These are phyloP conservation scores for Montipora sp. DNA, from an alignment of 64 coral and sea anemone species.

Conservation along the genomic window DNA sequence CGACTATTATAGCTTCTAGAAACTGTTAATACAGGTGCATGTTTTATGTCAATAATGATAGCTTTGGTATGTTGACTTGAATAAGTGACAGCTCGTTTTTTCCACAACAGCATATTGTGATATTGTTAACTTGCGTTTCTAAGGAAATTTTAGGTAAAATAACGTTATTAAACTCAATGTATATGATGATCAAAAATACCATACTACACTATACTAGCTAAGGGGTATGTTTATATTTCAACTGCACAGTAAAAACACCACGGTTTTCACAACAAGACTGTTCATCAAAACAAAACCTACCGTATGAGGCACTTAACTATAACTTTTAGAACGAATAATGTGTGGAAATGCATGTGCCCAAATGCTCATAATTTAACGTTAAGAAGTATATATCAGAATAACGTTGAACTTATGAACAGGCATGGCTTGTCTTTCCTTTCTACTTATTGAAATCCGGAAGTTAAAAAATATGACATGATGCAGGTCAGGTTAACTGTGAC, in stretches of 20 bases:
- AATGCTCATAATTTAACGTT: not conserved
- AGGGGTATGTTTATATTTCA: not conserved
- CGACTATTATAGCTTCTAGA: not conserved
- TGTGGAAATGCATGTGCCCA: slow-evolving; percentile 20
- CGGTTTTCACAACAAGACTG: not conserved
- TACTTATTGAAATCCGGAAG: not conserved
- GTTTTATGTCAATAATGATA: not conserved
- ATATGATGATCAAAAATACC: no score
- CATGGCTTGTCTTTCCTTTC: not conserved
- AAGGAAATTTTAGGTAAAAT: no score
- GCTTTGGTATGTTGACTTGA: not conserved
- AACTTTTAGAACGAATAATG: slow-evolving; percentile 19
- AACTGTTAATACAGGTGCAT: not conserved
- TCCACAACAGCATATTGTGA: no score
- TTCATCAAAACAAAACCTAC: slow-evolving; percentile 1
- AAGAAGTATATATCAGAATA: not conserved
- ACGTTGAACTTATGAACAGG: slow-evolving; percentile 23
- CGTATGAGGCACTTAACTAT: slow-evolving; percentile 15
- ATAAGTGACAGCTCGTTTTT: no score
- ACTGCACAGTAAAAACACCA: not conserved
- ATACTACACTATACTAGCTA: not conserved
- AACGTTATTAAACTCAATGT: no score
- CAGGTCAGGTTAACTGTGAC: slow-evolving; percentile 1
- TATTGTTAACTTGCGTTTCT: no score
- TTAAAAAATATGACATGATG: not conserved